Conservation (phyloP, 2,113 vertebrate genomes). For the Pollimyrus isidori region DNA sequence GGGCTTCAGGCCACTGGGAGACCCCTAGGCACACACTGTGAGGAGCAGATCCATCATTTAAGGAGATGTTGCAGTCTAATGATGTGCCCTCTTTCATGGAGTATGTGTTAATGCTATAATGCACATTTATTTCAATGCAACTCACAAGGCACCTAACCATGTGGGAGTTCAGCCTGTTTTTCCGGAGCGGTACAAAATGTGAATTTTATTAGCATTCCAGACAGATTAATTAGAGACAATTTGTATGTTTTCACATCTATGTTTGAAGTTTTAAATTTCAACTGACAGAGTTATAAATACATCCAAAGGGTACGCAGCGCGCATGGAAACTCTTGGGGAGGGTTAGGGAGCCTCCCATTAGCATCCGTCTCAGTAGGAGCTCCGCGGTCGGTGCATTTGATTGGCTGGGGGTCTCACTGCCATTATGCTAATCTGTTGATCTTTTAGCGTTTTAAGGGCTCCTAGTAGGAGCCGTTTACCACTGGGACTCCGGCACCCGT, state of each 20-base stretch:
- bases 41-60: background rate
- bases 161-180: constrained; percentile 11
- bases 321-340: background rate
- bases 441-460: background rate
- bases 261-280: constrained; percentile 18
- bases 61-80: background rate
- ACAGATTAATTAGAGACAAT: constrained; percentile 17
- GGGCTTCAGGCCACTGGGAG: background rate
- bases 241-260: constrained; percentile 17
- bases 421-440: background rate
- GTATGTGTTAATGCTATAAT: background rate
- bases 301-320: background rate
- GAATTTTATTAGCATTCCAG: constrained; percentile 17
- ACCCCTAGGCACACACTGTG: background rate
- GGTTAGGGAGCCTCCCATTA: background rate
- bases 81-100: background rate
- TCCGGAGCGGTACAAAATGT: constrained; percentile 6
- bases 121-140: background rate
- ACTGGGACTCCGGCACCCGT: background rate
- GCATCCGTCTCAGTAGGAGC: constrained; percentile 3
- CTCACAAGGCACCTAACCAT: background rate
- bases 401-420: background rate
- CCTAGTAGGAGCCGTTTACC: background rate
- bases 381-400: background rate
- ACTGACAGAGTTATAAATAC: constrained; percentile 15